phyloP scores from a whole-genome alignment of 2,888 invertebrate genomes.

The Coenonympha arcania region DNA sequence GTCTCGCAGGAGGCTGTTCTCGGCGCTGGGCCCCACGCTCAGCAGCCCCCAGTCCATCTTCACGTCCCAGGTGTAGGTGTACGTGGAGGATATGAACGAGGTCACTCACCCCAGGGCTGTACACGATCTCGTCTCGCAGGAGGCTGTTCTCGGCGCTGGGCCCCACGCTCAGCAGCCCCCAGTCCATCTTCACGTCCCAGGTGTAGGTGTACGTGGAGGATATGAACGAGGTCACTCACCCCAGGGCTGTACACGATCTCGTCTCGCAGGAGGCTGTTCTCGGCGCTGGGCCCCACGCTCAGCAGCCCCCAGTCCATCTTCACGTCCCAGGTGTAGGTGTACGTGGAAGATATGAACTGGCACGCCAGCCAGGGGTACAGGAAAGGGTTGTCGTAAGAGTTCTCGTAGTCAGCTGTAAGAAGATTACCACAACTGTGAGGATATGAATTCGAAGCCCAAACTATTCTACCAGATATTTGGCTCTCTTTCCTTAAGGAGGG shows the following conservation, averaged over 20 bases:
- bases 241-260: conserved; percentile 95
- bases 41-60: conserved; percentile 99
- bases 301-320: conserved; percentile 99
- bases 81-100: conserved; percentile 87
- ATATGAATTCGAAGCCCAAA: no score
- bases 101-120: conserved; percentile 86
- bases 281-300: conserved; percentile 87
- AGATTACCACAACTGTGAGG: conserved; percentile 5
- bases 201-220: conserved; percentile 96
- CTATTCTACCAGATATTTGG: no score
- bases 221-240: conserved; percentile 79
- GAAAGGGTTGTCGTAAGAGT: conserved; percentile 84
- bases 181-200: conserved; percentile 99
- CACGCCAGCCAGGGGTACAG: conserved; percentile 92
- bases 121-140: conserved; percentile 95
- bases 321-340: conserved; percentile 98
- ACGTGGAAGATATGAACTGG: conserved; percentile 89
- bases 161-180: conserved; percentile 95
- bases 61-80: conserved; percentile 98
- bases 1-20: conserved; percentile 92
- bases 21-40: conserved; percentile 87
- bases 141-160: conserved; percentile 90
- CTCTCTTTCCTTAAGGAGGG: no score
- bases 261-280: conserved; percentile 92
- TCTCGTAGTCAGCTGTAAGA: conserved; percentile 71